Evolutionary conservation across 2,113 vertebrate species (phyloP).

Genomic region (Leuciscus idus): DNA sequence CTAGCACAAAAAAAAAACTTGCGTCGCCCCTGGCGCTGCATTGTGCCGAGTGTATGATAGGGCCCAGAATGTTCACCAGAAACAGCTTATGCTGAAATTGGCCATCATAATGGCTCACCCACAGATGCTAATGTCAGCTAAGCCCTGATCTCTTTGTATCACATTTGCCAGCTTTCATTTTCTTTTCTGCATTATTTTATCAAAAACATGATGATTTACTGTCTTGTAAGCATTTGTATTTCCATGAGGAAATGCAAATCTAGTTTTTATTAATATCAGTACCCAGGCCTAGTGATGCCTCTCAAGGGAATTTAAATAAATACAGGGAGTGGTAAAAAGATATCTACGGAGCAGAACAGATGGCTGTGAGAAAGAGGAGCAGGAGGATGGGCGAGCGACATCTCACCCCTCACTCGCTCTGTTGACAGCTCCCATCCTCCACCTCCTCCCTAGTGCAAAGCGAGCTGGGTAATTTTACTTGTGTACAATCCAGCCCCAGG

Average conservation of each 20-base stretch:
- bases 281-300: neutral
- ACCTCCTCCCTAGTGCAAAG: constrained; percentile 27
- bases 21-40: too few relatives aligned
- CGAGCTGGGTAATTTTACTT: constrained; percentile 37
- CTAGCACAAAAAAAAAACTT: too few relatives aligned
- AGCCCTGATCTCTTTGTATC: neutral
- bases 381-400: constrained; percentile 46
- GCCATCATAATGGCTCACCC: neutral
- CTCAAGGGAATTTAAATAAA: constrained; percentile 20
- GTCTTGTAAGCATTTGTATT: neutral
- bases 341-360: constrained; percentile 45
- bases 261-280: constrained; percentile 1
- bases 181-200: neutral
- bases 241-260: neutral
- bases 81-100: neutral
- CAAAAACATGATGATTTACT: neutral
- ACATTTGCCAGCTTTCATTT: neutral
- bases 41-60: too few relatives aligned
- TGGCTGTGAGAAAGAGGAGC: constrained; percentile 47
- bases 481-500: neutral
- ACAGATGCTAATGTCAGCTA: neutral
- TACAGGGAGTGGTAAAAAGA: neutral
- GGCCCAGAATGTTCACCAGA: neutral
- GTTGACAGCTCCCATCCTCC: constrained; percentile 46
- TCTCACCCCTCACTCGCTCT: constrained; percentile 24